Conservation (phyloP, 2,797 vertebrate genomes). For the Tinamus major region DNA sequence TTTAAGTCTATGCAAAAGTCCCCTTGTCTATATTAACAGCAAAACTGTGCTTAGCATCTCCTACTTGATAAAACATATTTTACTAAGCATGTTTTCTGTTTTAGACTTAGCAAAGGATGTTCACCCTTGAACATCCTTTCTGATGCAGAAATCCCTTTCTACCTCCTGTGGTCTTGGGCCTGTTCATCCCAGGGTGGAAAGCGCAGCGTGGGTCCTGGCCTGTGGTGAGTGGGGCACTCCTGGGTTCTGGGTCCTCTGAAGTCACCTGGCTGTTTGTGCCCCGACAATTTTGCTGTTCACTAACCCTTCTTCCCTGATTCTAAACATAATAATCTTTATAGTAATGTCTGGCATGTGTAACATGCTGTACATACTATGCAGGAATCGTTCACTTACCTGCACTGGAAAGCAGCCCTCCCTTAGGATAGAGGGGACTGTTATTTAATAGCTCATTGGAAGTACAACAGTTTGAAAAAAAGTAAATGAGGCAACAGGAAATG, state of each 20-base stretch:
- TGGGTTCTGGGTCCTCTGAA: background rate
- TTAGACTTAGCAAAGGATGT: background rate
- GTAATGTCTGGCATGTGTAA: background rate
- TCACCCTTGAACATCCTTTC: background rate
- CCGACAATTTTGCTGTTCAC: background rate
- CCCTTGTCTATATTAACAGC: background rate
- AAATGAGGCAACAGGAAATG: background rate
- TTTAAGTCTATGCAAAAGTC: background rate
- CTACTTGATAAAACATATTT: background rate
- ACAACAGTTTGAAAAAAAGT: conserved; percentile 3
- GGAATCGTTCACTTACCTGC: background rate
- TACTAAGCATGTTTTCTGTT: background rate
- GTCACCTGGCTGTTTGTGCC: background rate
- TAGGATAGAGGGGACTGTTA: background rate
- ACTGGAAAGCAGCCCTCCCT: background rate
- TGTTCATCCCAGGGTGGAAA: background rate
- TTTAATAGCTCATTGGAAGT: background rate
- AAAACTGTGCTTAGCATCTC: background rate
- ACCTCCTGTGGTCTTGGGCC: background rate
- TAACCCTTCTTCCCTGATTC: background rate
- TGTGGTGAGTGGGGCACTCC: background rate
- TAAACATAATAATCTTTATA: background rate
- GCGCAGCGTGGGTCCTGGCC: background rate
- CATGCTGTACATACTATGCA: background rate
- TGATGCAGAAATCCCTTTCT: background rate